Evolutionary conservation across 2,888 invertebrate genomes (phyloP).

Genomic region (Brenthis daphne): DNA sequence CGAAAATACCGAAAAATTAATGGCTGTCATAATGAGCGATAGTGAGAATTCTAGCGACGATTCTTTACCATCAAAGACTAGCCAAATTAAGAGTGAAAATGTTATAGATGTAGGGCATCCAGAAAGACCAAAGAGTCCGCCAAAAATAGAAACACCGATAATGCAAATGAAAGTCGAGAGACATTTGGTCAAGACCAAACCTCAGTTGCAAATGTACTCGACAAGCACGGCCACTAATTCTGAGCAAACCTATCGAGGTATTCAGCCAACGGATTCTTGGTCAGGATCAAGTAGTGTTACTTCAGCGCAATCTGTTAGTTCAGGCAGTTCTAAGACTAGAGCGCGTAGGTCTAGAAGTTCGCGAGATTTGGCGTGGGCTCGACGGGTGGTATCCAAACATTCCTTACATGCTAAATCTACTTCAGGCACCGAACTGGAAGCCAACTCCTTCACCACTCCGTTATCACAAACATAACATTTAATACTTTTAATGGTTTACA

Average conservation of each 20-base stretch:
- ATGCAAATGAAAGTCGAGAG: slow-evolving; percentile 60
- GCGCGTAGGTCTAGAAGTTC: slow-evolving; percentile 51
- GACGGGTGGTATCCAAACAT: slow-evolving; percentile 56
- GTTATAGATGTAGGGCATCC: slow-evolving; percentile 35
- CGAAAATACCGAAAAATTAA: slow-evolving; percentile 65
- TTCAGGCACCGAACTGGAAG: slow-evolving; percentile 55
- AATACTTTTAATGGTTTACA: slow-evolving; percentile 45
- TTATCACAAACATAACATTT: slow-evolving; percentile 49
- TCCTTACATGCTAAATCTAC: slow-evolving; percentile 45
- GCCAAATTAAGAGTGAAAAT: slow-evolving; percentile 38
- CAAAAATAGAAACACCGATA: slow-evolving; percentile 63
- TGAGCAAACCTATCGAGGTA: slow-evolving; percentile 48
- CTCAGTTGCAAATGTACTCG: slow-evolving; percentile 48
- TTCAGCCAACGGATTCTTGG: slow-evolving; percentile 54
- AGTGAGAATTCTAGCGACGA: slow-evolving; percentile 45
- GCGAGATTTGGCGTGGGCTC: slow-evolving; percentile 64
- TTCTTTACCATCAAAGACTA: slow-evolving; percentile 29
- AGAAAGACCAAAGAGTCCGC: slow-evolving; percentile 55
- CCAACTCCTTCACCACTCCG: slow-evolving; percentile 56
- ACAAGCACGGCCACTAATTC: slow-evolving; percentile 58
- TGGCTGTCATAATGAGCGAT: slow-evolving; percentile 63
- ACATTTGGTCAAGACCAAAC: slow-evolving; percentile 32
- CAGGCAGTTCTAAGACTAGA: slow-evolving; percentile 55
- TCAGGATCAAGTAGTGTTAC: slow-evolving; percentile 52
- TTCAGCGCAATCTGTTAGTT: slow-evolving; percentile 51